phyloP scores from a whole-genome alignment of 2,797 vertebrate species.

The Enteromius treurensis region DNA sequence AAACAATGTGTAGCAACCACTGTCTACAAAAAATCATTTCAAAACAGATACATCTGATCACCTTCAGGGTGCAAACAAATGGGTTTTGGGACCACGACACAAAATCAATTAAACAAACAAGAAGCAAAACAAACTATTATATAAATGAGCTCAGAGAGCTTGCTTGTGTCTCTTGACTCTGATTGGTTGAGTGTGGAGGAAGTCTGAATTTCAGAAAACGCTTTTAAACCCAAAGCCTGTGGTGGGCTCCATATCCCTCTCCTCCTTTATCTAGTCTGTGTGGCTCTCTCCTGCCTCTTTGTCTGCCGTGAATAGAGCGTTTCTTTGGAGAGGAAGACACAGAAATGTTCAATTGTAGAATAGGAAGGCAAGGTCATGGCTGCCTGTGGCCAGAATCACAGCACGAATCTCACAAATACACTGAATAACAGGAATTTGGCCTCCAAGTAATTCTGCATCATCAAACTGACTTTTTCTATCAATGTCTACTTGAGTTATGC shows the following conservation, averaged over 20 bases:
- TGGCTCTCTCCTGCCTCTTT: constrained; percentile 48
- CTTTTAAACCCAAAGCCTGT: constrained; percentile 45
- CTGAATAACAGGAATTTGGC: not conserved
- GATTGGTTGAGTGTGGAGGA: constrained; percentile 13
- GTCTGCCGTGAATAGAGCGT: constrained; percentile 27
- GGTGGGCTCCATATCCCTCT: constrained; percentile 29
- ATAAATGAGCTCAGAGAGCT: not conserved
- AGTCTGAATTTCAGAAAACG: constrained; percentile 21
- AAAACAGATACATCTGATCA: not conserved
- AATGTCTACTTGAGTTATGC: not conserved
- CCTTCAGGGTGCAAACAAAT: not conserved
- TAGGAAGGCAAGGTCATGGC: constrained; percentile 10
- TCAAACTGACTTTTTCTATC: not conserved
- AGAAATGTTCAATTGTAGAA: constrained; percentile 37
- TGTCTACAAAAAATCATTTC: not conserved
- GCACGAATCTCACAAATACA: not conserved
- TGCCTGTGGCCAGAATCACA: constrained; percentile 31
- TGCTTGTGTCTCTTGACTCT: not conserved
- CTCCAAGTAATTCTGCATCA: not conserved
- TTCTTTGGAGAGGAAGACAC: constrained; percentile 15
- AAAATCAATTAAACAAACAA: constrained; percentile 13
- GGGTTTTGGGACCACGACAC: not conserved
- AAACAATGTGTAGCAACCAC: not conserved
- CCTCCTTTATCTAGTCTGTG: constrained; percentile 42
- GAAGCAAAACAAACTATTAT: constrained; percentile 9